Evolutionary conservation across 2,888 invertebrate genomes (phyloP).

Genomic region (Epinotia ramella): DNA sequence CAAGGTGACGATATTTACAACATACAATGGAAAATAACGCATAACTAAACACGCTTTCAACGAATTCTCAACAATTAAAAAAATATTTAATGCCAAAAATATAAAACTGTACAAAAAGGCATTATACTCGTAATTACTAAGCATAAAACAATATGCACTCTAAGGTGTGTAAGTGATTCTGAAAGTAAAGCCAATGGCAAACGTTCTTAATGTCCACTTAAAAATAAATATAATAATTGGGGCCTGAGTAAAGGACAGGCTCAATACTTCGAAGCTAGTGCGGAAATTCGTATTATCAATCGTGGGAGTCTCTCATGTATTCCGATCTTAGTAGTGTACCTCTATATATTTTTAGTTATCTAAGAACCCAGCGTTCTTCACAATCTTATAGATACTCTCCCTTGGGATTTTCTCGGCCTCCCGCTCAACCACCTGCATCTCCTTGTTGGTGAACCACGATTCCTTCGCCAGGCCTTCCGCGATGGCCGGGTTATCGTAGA

Average conservation of each 20-base stretch:
- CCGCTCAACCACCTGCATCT: constrained; percentile 91
- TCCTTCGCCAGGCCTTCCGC: constrained; percentile 91
- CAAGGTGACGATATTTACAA: constrained; percentile 24
- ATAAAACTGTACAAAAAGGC: not conserved
- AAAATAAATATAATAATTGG: not conserved
- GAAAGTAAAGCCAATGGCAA: not conserved
- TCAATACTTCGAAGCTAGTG: not conserved
- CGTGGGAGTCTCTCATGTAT: not conserved
- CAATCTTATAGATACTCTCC: constrained; percentile 89
- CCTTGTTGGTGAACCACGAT: constrained; percentile 91
- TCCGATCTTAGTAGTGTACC: not conserved
- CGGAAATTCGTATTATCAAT: too few species aligned
- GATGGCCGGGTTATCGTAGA: constrained; percentile 91
- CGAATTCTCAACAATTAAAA: not conserved
- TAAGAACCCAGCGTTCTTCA: constrained; percentile 89
- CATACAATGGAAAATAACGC: not conserved
- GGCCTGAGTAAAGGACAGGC: not conserved
- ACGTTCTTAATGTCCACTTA: not conserved
- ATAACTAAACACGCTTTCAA: not conserved
- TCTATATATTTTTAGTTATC: constrained; percentile 62
- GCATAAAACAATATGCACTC: not conserved
- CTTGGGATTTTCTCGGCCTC: constrained; percentile 93
- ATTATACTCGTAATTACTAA: not conserved
- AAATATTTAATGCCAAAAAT: not conserved
- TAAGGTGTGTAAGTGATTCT: not conserved